Evolutionary conservation across 2,797 vertebrate species (phyloP).

Genomic region (Epinephelus malabaricus): DNA sequence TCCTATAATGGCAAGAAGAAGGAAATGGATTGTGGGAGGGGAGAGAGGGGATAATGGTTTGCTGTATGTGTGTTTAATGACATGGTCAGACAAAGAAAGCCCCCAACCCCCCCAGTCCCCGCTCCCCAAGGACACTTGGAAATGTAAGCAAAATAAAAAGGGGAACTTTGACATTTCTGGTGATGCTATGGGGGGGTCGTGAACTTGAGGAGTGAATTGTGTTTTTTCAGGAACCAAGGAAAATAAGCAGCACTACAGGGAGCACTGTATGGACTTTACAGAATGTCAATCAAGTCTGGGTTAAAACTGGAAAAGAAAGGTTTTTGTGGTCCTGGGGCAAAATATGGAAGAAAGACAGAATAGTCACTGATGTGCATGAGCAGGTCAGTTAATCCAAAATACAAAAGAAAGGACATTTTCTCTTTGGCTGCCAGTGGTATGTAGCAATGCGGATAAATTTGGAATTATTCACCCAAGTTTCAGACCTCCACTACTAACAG

Average conservation of each 20-base stretch:
- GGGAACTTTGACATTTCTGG: constrained; percentile 55
- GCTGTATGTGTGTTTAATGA: constrained; percentile 62
- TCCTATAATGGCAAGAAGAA: constrained; percentile 68
- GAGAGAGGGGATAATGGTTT: constrained; percentile 55
- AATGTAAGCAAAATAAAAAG: constrained; percentile 55
- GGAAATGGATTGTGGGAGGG: constrained; percentile 65
- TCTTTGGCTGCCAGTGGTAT: background rate
- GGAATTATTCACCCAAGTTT: background rate
- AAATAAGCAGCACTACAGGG: constrained; percentile 34
- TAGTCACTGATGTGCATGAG: background rate
- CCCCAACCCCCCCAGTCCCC: constrained; percentile 1
- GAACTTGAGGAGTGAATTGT: constrained; percentile 39
- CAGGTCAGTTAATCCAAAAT: background rate
- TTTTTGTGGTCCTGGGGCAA: constrained; percentile 22
- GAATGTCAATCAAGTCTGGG: constrained; percentile 1
- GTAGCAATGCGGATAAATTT: background rate
- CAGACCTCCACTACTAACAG: background rate
- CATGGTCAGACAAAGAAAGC: constrained; percentile 63
- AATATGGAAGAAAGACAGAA: background rate
- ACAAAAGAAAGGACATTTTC: background rate
- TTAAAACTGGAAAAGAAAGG: constrained; percentile 26
- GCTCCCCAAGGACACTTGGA: constrained; percentile 24
- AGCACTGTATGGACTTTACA: constrained; percentile 5
- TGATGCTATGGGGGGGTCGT: constrained; percentile 36
- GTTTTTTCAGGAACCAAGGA: constrained; percentile 12